Evolutionary conservation across 2,113 vertebrate species (phyloP), one percentile per base, ranked within the genome.

Genomic region (Chamaea fasciata): DNA sequence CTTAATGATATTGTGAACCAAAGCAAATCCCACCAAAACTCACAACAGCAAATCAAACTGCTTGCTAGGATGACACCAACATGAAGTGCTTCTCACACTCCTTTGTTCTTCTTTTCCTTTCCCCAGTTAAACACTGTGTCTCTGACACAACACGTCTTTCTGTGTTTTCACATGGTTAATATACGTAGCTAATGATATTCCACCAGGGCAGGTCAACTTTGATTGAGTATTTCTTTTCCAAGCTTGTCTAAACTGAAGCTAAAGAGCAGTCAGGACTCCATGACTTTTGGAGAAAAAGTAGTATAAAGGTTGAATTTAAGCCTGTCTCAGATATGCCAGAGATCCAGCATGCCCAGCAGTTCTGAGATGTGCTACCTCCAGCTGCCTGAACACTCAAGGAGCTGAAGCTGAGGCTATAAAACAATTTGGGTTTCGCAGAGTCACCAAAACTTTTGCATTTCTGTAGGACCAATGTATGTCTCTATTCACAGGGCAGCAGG

Each of bases 401-500:
- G 47, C 28, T 46, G 31, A 53, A 75, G 39, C 20, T 28, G 42
- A 67, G 39, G 28, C 55, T 44, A 42, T 53, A 55, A 83, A 65
- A 55, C 30, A 17, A 63, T 37, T 27, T 0, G 1, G 7, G 31
- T 70, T 71, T 55, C 55, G 55, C 0, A 2, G 17, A 49, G 10
- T 7, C 3, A 7, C 13, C 13, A 59, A 33, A 55, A 67, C 19
- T 33, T 46, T 5, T 16, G 11, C 5, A 35, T 50, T 49, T 83
- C 39, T 78, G 65, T 42, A 50, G 60, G 30, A 46, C 11, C 50
- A 70, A 28, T 0, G 0, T 11, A 21, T 1, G 0, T 35, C n/a
- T 68, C 68, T 49, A 8, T 33, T 52, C 39, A n/a, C 11, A 4
- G 49, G n/a, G 39, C 28, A 65, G 46, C 16, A 73, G 17, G 39